These are phyloP conservation scores for Dioctria rufipes DNA, from an alignment of 2,888 invertebrate genomes.

Conservation along the genomic window DNA sequence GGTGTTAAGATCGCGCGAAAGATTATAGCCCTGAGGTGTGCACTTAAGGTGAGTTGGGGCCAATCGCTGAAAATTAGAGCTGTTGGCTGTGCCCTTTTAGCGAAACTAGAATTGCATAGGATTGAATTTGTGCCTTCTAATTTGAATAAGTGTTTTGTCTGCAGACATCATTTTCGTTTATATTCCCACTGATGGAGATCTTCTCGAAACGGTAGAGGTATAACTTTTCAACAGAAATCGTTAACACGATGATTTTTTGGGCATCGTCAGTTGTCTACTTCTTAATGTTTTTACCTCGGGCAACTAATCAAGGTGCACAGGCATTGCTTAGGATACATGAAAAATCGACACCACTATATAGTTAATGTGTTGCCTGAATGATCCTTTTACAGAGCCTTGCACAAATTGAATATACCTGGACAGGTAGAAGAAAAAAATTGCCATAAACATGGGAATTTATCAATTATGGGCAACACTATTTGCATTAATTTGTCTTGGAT, in stretches of 20 bases:
- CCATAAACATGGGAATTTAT: too few species aligned
- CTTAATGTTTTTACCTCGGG: constrained; percentile 21
- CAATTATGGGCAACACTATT: constrained; percentile 7
- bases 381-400: background rate
- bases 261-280: constrained; percentile 12
- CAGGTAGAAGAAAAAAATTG: too few species aligned
- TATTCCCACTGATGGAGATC: background rate
- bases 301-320: constrained; percentile 17
- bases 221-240: constrained; percentile 29
- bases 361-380: background rate
- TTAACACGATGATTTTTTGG: constrained; percentile 9
- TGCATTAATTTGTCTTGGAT: too few species aligned
- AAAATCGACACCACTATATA: constrained; percentile 12
- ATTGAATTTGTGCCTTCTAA: constrained; percentile 27
- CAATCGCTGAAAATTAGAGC: constrained; percentile 12
- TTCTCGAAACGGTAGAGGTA: background rate
- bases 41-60: constrained; percentile 22
- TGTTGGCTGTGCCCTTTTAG: background rate
- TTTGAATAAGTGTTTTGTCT: constrained; percentile 31
- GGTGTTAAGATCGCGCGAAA: constrained; percentile 34
- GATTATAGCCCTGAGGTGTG: constrained; percentile 42
- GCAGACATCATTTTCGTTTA: constrained; percentile 5
- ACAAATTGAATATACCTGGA: too few species aligned
- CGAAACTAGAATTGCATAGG: constrained; percentile 8
- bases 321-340: constrained; percentile 5